phyloP scores from a whole-genome alignment of 2,888 invertebrate species.

The Clanis bilineata region DNA sequence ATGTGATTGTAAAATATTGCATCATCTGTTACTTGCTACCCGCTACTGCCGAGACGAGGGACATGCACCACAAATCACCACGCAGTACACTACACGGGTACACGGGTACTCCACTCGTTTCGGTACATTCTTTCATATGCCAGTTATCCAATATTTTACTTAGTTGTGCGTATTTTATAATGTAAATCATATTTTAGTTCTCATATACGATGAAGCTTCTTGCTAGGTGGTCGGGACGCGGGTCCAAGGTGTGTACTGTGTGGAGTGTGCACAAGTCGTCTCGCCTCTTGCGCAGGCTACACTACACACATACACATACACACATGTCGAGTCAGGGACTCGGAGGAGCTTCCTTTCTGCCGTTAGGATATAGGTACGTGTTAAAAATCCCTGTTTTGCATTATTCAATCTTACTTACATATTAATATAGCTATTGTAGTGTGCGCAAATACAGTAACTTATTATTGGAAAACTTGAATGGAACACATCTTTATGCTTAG shows the following conservation, averaged over 20 bases:
- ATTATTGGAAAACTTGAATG: constrained; percentile 69
- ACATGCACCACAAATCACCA: not conserved
- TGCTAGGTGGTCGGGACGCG: too few species aligned
- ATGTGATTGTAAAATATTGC: constrained; percentile 9
- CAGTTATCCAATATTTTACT: too few species aligned
- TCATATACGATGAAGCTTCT: too few species aligned
- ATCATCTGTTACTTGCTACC: constrained; percentile 8
- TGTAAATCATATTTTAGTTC: too few species aligned
- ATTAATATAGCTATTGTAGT: constrained; percentile 44
- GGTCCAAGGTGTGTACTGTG: too few species aligned
- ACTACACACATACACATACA: not conserved
- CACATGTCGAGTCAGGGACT: constrained; percentile 1
- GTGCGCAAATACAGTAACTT: constrained; percentile 54
- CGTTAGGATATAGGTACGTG: constrained; percentile 40
- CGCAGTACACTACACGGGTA: not conserved
- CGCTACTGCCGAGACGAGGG: not conserved
- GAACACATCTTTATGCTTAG: constrained; percentile 61
- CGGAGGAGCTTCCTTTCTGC: constrained; percentile 16
- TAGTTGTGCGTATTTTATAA: too few species aligned
- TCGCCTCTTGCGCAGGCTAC: not conserved
- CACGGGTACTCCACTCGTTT: too few species aligned
- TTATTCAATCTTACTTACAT: constrained; percentile 56
- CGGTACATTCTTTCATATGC: too few species aligned
- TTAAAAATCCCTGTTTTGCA: constrained; percentile 71
- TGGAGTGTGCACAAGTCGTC: not conserved